Evolutionary conservation across 2,113 vertebrate species (phyloP).

Genomic region (Pipra filicauda): DNA sequence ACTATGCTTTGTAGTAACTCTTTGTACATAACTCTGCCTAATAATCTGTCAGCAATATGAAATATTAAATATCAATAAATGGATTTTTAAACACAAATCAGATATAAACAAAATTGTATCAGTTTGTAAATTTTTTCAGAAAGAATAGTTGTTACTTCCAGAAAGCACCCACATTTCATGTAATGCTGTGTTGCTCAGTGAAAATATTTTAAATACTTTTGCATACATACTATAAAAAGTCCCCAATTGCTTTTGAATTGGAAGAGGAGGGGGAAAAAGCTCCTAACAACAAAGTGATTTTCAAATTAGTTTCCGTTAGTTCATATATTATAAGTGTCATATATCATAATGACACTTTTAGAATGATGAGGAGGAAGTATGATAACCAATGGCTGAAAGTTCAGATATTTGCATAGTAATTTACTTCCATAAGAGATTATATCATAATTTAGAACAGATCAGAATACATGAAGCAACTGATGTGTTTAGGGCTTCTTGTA

Average conservation of each 20-base stretch:
- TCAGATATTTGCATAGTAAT: neutral
- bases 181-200: neutral
- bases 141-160: neutral
- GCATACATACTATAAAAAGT: conserved; percentile 13
- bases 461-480: neutral
- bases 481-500: neutral
- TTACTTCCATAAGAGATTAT: neutral
- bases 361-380: neutral
- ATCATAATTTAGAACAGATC: neutral
- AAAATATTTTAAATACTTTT: conserved; percentile 48
- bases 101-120: conserved; percentile 11
- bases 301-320: conserved; percentile 9
- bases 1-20: neutral
- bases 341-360: neutral
- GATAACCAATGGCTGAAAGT: neutral
- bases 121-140: neutral
- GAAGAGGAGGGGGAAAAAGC: neutral
- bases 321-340: neutral
- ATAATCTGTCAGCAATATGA: conserved; percentile 15
- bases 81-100: neutral
- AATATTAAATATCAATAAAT: neutral
- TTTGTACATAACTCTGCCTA: neutral
- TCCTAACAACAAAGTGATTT: neutral
- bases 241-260: neutral
- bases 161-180: neutral